Base-by-base conservation (phyloP, 2,113 vertebrate species). In the Acrocephalus arundinaceus region DNA sequence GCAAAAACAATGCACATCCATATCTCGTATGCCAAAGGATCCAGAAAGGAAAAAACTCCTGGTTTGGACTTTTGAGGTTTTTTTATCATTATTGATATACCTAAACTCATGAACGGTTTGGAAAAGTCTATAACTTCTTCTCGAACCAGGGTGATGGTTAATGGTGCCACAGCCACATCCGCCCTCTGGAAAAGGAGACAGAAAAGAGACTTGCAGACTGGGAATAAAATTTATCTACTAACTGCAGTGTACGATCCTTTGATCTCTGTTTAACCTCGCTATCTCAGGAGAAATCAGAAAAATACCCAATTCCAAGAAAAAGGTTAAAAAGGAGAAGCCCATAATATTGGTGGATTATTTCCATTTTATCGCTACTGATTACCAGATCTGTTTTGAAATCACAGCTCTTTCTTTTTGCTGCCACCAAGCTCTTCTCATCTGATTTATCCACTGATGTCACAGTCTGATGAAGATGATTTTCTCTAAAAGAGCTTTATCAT, bases 1-100 rank as follows among this genome's bases (percentile, higher is more conserved):
- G 99, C 99, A 58, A 99, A 99, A 59, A 99, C 99, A 6, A 99
- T 99, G 97, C 99, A 99, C 99, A 99, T 99, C 99, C 99, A 99
- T 93, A 99, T 99, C 97, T 99, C 99, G 1, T 99, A 99, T 49
- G 99, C 99, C 98, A 99, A 97, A 7, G 99, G 99, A 96, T 99
- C 99, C 95, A 99, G 98, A 97, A 99, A 99, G 55, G 99, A 99
- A 96, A 99, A 99, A 46, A 99, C 99, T 14, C 99, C 99, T 0
- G 99, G 99, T 93, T 99, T 99, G 96, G 99, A 99, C 96, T 99
- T 99, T 80, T 99, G 99, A 52, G 99, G 99, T 93, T 99, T 99
- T 98, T 99, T 99, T 93, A 99, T 99, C 99, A 99, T 99, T 93
- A 99, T 99, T 94, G 99, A 99, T 90, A 99, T 99, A 22, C 99